A percentile compares a stretch with the other conserved stretches of the same genome.
Evolutionary conservation across 2,113 vertebrate genomes (phyloP).

Genomic region (Alaudala cheleensis): DNA sequence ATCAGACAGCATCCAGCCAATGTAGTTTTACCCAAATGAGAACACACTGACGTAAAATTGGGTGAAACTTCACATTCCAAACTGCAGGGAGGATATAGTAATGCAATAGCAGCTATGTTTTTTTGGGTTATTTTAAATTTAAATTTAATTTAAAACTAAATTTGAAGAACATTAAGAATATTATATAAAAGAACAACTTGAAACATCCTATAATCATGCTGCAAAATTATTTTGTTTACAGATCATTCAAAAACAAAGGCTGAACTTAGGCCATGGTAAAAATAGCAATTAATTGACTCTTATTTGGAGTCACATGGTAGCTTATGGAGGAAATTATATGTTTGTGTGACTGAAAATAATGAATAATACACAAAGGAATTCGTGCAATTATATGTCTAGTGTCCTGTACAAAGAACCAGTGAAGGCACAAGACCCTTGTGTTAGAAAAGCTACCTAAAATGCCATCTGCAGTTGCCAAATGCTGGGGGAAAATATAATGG

Average conservation of each 20-base stretch:
- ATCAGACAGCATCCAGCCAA: neutral
- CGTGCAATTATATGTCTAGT: conserved; percentile 27
- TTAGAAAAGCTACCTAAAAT: conserved; percentile 33
- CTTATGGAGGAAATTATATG: neutral
- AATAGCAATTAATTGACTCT: conserved; percentile 50
- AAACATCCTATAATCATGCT: neutral
- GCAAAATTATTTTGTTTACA: conserved; percentile 43
- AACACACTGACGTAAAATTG: neutral
- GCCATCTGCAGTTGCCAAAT: neutral
- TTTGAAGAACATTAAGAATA: neutral
- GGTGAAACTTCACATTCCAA: neutral
- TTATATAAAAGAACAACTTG: neutral
- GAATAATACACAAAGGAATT: conserved; percentile 48
- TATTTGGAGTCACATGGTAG: conserved; percentile 10
- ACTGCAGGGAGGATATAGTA: neutral
- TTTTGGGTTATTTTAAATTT: neutral
- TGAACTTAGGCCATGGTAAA: neutral
- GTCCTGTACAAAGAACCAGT: conserved; percentile 30
- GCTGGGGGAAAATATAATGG: neutral
- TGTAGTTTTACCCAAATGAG: neutral
- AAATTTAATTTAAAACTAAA: neutral
- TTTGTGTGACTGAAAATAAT: conserved; percentile 19
- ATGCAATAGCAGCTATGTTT: neutral
- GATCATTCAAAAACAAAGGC: neutral
- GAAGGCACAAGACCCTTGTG: neutral